Conservation (phyloP, 35 echinoderm and acorn worm genomes). For the Chiridota heheva region DNA sequence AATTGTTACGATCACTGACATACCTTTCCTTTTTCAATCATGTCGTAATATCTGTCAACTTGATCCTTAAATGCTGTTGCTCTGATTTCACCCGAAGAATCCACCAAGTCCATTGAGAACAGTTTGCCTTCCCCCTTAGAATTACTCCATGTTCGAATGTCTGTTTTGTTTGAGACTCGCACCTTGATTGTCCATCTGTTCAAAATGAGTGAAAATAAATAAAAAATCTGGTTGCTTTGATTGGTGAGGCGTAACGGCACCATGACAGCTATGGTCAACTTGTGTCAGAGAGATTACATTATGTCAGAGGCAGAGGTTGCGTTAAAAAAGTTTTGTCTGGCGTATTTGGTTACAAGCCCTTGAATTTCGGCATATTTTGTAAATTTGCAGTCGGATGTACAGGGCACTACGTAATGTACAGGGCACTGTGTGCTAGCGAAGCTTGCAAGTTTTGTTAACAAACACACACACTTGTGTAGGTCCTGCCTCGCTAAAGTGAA, state of each 20-base stretch:
- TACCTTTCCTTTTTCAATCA: slow-evolving; percentile 92
- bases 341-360: no score
- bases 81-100: slow-evolving; percentile 90
- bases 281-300: no score
- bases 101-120: slow-evolving; percentile 95
- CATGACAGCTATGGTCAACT: no score
- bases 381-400: no score
- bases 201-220: not conserved
- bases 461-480: not conserved
- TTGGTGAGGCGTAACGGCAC: no score
- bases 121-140: slow-evolving; percentile 89
- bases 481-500: no score
- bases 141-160: slow-evolving; percentile 86
- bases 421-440: no score
- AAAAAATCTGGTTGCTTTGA: not conserved
- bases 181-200: slow-evolving; percentile 95
- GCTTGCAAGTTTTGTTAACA: no score
- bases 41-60: slow-evolving; percentile 73
- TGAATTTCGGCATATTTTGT: no score
- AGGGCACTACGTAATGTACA: no score
- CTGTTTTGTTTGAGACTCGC: slow-evolving; percentile 78
- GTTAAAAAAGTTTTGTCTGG: not conserved
- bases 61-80: slow-evolving; percentile 93
- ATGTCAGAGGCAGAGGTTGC: not conserved
- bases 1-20: not conserved